These are phyloP conservation scores for Glareola pratincola DNA, from an alignment of 2,113 vertebrate species.

Conservation along the genomic window DNA sequence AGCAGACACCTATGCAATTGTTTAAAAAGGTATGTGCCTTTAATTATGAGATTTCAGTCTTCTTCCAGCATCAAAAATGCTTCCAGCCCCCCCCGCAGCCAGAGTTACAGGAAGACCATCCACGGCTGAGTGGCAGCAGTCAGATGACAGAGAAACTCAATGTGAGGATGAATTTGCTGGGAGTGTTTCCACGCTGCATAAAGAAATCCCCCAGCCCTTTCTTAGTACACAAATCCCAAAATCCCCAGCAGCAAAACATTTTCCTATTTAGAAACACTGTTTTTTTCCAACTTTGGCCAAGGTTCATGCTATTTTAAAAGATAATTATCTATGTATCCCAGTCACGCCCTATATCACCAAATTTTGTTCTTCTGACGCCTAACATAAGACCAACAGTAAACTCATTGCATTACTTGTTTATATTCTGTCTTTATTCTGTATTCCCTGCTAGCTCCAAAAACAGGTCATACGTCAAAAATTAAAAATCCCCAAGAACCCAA, in stretches of 20 bases:
- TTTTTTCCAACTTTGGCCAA: background rate
- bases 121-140: background rate
- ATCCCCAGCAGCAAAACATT: slow-evolving; percentile 38
- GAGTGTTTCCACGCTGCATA: slow-evolving; percentile 12
- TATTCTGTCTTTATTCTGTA: background rate
- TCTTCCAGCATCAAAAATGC: background rate
- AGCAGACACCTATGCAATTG: background rate
- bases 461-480: background rate
- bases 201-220: background rate
- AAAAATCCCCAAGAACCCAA: background rate
- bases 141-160: background rate
- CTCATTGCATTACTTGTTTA: background rate
- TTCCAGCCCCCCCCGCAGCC: background rate
- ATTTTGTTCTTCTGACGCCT: slow-evolving; percentile 8
- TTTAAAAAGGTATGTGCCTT: background rate
- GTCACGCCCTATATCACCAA: background rate
- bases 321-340: background rate
- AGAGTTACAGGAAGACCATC: background rate
- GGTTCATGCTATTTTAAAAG: background rate
- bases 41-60: background rate
- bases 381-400: background rate
- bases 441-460: background rate
- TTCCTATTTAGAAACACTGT: slow-evolving; percentile 20
- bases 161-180: background rate
- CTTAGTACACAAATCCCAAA: slow-evolving; percentile 19